Percentiles rank a stretch among this genome's conserved stretches.
phyloP scores from a whole-genome alignment of 2,113 vertebrate species.

The Apistogramma diplotaenia region DNA sequence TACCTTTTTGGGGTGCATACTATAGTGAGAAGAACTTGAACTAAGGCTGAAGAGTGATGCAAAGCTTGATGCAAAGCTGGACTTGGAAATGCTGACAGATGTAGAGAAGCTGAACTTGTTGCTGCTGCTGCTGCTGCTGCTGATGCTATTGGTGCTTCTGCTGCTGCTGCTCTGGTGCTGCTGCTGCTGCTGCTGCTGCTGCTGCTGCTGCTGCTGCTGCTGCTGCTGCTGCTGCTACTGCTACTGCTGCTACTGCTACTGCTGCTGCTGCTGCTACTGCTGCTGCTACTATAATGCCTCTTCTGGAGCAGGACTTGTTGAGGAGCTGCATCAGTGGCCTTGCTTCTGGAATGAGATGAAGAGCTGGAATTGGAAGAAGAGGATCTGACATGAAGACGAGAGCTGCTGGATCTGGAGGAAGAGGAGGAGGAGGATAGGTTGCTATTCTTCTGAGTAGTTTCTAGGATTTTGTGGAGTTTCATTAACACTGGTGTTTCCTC shows the following conservation, averaged over 20 bases:
- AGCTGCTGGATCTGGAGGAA: slow-evolving; percentile 50
- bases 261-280: background rate
- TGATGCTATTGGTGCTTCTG: slow-evolving; percentile 8
- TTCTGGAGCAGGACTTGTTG: background rate
- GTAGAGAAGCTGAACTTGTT: slow-evolving; percentile 19
- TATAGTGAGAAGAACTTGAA: slow-evolving; percentile 63
- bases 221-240: background rate
- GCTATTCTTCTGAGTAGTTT: slow-evolving; percentile 28
- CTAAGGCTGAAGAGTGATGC: slow-evolving; percentile 50
- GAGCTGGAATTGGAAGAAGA: slow-evolving; percentile 38
- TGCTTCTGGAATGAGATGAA: slow-evolving; percentile 9
- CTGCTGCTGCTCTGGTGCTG: slow-evolving; percentile 3
- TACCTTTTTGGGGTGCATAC: slow-evolving; percentile 34
- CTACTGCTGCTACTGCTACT: background rate
- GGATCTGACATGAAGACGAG: background rate
- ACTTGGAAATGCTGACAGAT: slow-evolving; percentile 18
- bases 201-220: background rate
- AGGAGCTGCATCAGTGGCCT: background rate
- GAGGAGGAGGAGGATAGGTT: slow-evolving; percentile 31
- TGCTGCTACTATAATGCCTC: background rate
- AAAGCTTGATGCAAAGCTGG: slow-evolving; percentile 55
- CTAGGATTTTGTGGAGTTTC: slow-evolving; percentile 79
- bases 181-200: slow-evolving; percentile 16
- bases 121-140: background rate
- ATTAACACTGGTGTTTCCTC: slow-evolving; percentile 54